Conservation (phyloP, 2,888 invertebrate genomes). For the Agonopterix subpropinquella region DNA sequence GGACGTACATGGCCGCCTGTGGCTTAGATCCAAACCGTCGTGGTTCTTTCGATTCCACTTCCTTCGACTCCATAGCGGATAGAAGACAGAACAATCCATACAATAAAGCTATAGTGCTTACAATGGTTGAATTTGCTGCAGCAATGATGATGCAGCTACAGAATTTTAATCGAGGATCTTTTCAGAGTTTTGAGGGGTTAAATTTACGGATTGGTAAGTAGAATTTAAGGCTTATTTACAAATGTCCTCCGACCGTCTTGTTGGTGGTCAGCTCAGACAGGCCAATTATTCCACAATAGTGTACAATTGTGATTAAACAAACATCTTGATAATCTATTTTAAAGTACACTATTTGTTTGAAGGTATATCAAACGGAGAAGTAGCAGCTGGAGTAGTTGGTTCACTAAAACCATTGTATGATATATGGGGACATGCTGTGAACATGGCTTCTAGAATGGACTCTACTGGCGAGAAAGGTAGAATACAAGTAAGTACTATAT, state of each 20-base stretch:
- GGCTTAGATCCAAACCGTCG: conserved; percentile 87
- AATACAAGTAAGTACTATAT: conserved; percentile 77
- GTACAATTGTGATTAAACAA: neutral
- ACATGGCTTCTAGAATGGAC: conserved; percentile 98
- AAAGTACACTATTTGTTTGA: conserved; percentile 4
- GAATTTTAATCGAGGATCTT: conserved; percentile 75
- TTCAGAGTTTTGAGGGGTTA: conserved; percentile 77
- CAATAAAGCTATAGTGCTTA: conserved; percentile 55
- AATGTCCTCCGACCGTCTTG: too few relatives aligned
- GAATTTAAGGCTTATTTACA: too few relatives aligned
- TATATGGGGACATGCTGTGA: conserved; percentile 98
- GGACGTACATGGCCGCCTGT: conserved; percentile 98
- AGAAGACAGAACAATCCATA: conserved; percentile 48
- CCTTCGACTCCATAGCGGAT: conserved; percentile 26
- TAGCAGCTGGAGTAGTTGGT: conserved; percentile 96
- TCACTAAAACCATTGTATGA: conserved; percentile 96
- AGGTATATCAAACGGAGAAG: conserved; percentile 93
- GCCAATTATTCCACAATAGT: too few relatives aligned
- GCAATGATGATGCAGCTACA: conserved; percentile 70
- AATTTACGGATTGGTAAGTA: conserved; percentile 82
- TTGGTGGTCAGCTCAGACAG: too few relatives aligned
- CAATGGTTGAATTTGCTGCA: conserved; percentile 69
- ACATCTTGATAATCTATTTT: neutral
- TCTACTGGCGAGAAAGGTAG: conserved; percentile 88
- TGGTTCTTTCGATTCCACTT: conserved; percentile 61